These are phyloP conservation scores for Caenorhabditis sinica DNA, from an alignment of 2,888 invertebrate species.

Conservation along the genomic window DNA sequence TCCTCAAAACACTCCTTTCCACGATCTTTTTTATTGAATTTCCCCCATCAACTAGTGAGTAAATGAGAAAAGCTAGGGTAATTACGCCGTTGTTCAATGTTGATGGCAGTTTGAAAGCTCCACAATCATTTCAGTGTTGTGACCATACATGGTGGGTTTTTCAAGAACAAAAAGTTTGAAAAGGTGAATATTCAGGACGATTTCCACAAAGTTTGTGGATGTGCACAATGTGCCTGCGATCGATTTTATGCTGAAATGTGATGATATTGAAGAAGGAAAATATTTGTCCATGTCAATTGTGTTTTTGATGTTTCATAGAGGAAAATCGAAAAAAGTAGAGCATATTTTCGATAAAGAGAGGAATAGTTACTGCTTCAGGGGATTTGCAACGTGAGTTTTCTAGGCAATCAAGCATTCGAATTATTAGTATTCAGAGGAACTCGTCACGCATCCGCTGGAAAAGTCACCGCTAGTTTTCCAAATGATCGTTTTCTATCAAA, in stretches of 20 bases:
- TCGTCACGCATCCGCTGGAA: conserved; percentile 8
- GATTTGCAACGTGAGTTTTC: conserved; percentile 36
- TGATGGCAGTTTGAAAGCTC: conserved; percentile 8
- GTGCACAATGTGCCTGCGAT: conserved; percentile 36
- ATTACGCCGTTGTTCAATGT: conserved; percentile 14
- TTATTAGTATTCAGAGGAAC: conserved; percentile 23
- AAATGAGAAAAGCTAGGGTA: conserved; percentile 2
- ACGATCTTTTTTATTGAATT: not conserved
- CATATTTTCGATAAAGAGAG: conserved; percentile 37
- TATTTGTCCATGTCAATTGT: conserved; percentile 26
- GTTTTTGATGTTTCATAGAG: not conserved
- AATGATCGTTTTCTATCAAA: conserved; percentile 33
- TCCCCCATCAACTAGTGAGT: not conserved
- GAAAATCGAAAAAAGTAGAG: not conserved
- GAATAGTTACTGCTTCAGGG: conserved; percentile 29
- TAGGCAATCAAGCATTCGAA: not conserved
- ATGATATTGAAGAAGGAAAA: not conserved
- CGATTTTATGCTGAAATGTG: conserved; percentile 39
- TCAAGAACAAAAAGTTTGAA: not conserved
- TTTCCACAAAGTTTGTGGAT: not conserved
- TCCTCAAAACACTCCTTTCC: not conserved
- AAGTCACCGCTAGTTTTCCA: conserved; percentile 29
- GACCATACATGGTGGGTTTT: conserved; percentile 22
- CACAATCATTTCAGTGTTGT: not conserved
- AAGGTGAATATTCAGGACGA: conserved; percentile 1